Evolutionary conservation across 2,888 invertebrate genomes (phyloP).

Genomic region (Pachymerium ferrugineum): DNA sequence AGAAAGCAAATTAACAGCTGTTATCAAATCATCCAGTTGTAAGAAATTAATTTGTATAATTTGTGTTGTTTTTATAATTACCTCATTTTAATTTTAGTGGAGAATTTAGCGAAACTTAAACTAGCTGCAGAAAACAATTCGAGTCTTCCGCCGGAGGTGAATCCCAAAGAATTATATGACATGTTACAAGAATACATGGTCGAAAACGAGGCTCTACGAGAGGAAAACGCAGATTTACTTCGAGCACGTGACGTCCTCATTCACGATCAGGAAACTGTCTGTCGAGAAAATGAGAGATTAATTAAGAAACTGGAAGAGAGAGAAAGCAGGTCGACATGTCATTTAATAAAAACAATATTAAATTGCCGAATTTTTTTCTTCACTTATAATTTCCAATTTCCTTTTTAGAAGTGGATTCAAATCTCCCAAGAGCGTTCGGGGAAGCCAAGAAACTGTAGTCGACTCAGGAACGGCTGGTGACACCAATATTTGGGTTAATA

Average conservation of each 20-base stretch:
- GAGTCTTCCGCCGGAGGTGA: constrained; percentile 34
- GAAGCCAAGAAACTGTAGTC: neutral
- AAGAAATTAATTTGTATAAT: neutral
- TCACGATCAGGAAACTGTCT: constrained; percentile 82
- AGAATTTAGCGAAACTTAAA: constrained; percentile 35
- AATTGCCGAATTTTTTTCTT: no score
- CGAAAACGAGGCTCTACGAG: constrained; percentile 54
- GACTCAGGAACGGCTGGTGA: neutral
- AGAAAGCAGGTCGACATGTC: neutral
- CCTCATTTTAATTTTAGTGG: constrained; percentile 27
- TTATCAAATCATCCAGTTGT: constrained; percentile 29
- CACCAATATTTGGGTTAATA: constrained; percentile 2
- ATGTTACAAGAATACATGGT: constrained; percentile 75
- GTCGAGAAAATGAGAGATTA: constrained; percentile 82
- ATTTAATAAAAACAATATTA: neutral
- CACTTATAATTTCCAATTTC: no score
- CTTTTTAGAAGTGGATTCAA: neutral
- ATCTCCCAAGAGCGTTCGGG: neutral
- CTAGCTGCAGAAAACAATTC: constrained; percentile 36
- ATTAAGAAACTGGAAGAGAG: constrained; percentile 68
- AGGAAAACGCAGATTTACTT: constrained; percentile 80
- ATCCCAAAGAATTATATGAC: constrained; percentile 67
- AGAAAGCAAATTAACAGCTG: constrained; percentile 13
- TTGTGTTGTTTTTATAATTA: neutral
- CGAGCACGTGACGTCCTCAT: constrained; percentile 68